Conservation (phyloP, 2,888 invertebrate genomes). For the Lasioglossum marginatum region DNA sequence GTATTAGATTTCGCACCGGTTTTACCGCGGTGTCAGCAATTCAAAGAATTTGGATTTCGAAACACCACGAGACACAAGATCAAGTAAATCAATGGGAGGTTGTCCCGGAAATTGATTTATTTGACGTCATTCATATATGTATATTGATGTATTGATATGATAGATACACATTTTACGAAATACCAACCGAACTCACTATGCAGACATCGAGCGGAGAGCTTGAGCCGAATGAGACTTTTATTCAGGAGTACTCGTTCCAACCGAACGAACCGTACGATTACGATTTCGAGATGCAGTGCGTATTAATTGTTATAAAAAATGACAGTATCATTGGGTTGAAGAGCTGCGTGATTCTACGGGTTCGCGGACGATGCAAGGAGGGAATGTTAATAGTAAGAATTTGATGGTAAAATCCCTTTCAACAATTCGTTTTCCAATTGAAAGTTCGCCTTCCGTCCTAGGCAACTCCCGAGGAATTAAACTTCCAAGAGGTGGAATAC, state of each 20-base stretch:
- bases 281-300: conserved; percentile 57
- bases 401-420: conserved; percentile 36
- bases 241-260: conserved; percentile 56
- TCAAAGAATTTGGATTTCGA: conserved; percentile 77
- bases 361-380: conserved; percentile 52
- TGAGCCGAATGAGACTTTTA: conserved; percentile 49
- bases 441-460: conserved; percentile 21
- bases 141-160: neutral
- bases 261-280: conserved; percentile 44
- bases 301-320: conserved; percentile 32
- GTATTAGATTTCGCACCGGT: conserved; percentile 80
- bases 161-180: conserved; percentile 57
- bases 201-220: conserved; percentile 44
- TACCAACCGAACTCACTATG: conserved; percentile 44
- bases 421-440: neutral
- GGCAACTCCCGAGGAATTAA: conserved; percentile 82
- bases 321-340: conserved; percentile 36
- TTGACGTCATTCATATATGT: neutral
- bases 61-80: conserved; percentile 83
- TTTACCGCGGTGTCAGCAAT: conserved; percentile 81
- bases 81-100: conserved; percentile 73
- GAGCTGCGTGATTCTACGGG: conserved; percentile 27
- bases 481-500: conserved; percentile 76
- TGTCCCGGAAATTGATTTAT: neutral
- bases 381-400: conserved; percentile 43